Evolutionary conservation across 2,797 vertebrate species (phyloP).

Genomic region (Danio aesculapii): DNA sequence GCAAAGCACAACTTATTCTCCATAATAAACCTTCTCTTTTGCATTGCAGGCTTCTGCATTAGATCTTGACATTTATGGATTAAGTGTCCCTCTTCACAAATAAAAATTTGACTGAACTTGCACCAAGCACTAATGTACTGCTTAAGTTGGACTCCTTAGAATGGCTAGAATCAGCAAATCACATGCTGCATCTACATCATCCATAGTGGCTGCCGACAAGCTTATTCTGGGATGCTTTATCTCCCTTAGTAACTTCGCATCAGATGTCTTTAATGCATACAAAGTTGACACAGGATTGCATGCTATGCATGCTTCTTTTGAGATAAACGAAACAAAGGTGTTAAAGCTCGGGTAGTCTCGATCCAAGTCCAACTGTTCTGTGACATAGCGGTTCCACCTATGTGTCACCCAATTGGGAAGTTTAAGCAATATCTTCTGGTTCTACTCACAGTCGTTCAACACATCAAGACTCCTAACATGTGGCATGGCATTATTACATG

Average conservation of each 20-base stretch:
- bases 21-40: slow-evolving; percentile 29
- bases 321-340: slow-evolving; percentile 31
- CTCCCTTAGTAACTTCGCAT: slow-evolving; percentile 26
- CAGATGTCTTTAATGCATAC: slow-evolving; percentile 9
- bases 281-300: slow-evolving; percentile 47
- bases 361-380: slow-evolving; percentile 24
- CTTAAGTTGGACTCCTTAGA: not conserved
- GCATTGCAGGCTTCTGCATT: not conserved
- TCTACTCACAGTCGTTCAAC: slow-evolving; percentile 48
- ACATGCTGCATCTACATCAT: not conserved
- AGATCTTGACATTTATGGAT: slow-evolving; percentile 29
- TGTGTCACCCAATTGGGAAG: slow-evolving; percentile 44
- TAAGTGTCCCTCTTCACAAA: slow-evolving; percentile 37
- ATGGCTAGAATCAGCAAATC: not conserved
- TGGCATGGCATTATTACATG: slow-evolving; percentile 43
- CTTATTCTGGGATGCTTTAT: slow-evolving; percentile 31
- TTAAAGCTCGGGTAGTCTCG: slow-evolving; percentile 37
- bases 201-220: not conserved
- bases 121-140: not conserved
- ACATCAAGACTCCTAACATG: slow-evolving; percentile 42
- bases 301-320: slow-evolving; percentile 29
- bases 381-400: slow-evolving; percentile 47
- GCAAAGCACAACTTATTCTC: slow-evolving; percentile 49
- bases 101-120: slow-evolving; percentile 1
- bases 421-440: slow-evolving; percentile 42